phyloP scores from a whole-genome alignment of 2,888 invertebrate species.

The Synanthedon formicaeformis region DNA sequence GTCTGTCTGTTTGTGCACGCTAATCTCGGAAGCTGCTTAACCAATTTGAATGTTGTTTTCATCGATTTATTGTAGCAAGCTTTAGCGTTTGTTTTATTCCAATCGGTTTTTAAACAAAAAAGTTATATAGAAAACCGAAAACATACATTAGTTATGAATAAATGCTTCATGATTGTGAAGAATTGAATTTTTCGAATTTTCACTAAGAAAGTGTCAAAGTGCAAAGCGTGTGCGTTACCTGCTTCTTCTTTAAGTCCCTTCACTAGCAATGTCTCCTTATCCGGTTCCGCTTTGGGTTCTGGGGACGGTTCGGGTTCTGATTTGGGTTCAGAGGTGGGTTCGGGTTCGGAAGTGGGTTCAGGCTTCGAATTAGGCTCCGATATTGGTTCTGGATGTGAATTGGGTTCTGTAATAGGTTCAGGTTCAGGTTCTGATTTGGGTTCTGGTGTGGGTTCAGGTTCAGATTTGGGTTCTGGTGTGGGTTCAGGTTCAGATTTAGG shows the following conservation, averaged over 20 bases:
- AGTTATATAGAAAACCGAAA: too few relatives aligned
- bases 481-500: constrained; percentile 36
- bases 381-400: constrained; percentile 27
- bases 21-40: too few relatives aligned
- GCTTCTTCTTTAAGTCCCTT: constrained; percentile 62
- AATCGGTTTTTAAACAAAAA: too few relatives aligned
- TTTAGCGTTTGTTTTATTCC: too few relatives aligned
- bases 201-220: constrained; percentile 5
- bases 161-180: too few relatives aligned
- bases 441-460: constrained; percentile 43
- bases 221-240: constrained; percentile 63
- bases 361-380: constrained; percentile 22
- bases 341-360: constrained; percentile 25
- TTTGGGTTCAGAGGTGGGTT: constrained; percentile 20
- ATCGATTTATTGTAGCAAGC: too few relatives aligned
- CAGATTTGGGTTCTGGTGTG: constrained; percentile 27
- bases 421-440: constrained; percentile 45
- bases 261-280: constrained; percentile 63
- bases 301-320: constrained; percentile 30
- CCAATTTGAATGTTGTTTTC: too few relatives aligned
- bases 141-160: too few relatives aligned
- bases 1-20: too few relatives aligned
- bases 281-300: constrained; percentile 43
- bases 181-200: background rate
- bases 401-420: constrained; percentile 28